A percentile compares a stretch with the other conserved stretches of the same genome.
Evolutionary conservation across 2,888 invertebrate species (phyloP).

Genomic region (Helleia helle): DNA sequence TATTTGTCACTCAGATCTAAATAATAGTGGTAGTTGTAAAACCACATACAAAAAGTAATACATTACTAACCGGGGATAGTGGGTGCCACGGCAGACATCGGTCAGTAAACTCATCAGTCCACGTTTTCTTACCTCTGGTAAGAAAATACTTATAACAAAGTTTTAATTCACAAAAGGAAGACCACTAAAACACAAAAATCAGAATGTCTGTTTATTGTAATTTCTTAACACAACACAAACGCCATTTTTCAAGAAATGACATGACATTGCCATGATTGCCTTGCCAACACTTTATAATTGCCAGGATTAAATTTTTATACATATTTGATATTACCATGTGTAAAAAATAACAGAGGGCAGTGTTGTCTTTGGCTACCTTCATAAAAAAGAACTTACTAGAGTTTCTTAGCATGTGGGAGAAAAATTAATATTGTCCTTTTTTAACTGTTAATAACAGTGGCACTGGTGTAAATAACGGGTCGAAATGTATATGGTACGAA

Average conservation of each 20-base stretch:
- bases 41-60: constrained; percentile 26
- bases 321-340: too few relatives aligned
- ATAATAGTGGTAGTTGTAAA: background rate
- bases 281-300: constrained; percentile 10
- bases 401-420: too few relatives aligned
- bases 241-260: constrained; percentile 51
- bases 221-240: constrained; percentile 59
- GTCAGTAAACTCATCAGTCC: constrained; percentile 70
- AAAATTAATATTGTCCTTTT: too few relatives aligned
- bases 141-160: constrained; percentile 14
- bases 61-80: constrained; percentile 66
- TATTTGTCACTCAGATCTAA: background rate
- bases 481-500: too few relatives aligned
- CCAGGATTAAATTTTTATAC: too few relatives aligned
- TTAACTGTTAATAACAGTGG: too few relatives aligned
- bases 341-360: too few relatives aligned
- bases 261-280: constrained; percentile 16
- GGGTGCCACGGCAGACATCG: constrained; percentile 73
- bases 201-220: constrained; percentile 52
- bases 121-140: constrained; percentile 31
- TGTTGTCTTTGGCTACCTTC: too few relatives aligned
- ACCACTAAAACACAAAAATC: constrained; percentile 26
- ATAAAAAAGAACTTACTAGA: too few relatives aligned
- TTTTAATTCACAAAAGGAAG: constrained; percentile 23
- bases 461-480: too few relatives aligned